Evolutionary conservation across 2,797 vertebrate genomes (phyloP).

Genomic region (Aselliscus stoliczkanus): DNA sequence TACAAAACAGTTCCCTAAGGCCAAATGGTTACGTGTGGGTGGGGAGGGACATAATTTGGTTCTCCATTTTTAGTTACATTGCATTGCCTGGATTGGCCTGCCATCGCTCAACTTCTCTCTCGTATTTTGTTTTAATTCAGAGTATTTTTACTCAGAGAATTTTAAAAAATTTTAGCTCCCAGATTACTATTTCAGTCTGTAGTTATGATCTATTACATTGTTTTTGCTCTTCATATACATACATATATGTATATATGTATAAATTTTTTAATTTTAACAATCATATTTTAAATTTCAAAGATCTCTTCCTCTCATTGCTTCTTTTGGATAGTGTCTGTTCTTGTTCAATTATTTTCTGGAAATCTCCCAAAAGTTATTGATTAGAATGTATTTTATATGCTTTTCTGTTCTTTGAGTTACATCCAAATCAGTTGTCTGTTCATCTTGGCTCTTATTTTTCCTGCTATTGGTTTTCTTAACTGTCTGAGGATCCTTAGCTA

Average conservation of each 20-base stretch:
- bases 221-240: not conserved
- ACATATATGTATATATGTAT: not conserved
- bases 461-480: not conserved
- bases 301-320: not conserved
- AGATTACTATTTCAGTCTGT: not conserved
- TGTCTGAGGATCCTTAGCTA: not conserved
- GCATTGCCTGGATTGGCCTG: not conserved
- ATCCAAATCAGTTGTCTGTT: not conserved
- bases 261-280: not conserved
- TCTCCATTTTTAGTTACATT: not conserved
- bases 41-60: not conserved
- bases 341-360: not conserved
- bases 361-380: not conserved
- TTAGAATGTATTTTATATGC: not conserved
- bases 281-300: constrained; percentile 13
- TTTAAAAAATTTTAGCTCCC: not conserved
- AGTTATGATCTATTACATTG: not conserved
- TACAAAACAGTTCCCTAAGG: not conserved
- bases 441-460: not conserved
- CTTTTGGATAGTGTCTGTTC: not conserved
- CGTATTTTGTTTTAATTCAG: not conserved
- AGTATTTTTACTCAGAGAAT: not conserved
- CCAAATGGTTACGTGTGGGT: not conserved
- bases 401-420: constrained; percentile 22
- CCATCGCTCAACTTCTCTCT: not conserved